Conservation (phyloP, 2,888 invertebrate species). For the Apocheima hispidaria region DNA sequence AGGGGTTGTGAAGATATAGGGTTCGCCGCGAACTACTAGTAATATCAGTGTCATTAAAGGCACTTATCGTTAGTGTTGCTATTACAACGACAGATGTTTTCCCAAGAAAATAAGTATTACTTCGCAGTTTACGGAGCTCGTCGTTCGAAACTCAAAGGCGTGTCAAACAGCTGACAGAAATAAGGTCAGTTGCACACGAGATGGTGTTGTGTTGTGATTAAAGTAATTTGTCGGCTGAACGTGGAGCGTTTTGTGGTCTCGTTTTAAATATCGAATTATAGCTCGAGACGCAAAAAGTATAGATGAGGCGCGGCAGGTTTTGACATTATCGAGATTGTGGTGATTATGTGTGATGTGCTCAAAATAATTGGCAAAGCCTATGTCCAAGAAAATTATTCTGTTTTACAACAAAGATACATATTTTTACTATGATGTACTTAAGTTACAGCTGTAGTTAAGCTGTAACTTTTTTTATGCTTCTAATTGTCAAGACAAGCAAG, state of each 20-base stretch:
- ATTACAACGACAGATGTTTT: background rate
- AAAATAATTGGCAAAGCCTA: background rate
- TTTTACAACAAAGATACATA: too few relatives aligned
- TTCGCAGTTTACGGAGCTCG: constrained; percentile 9
- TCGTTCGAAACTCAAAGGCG: constrained; percentile 34
- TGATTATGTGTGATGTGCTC: background rate
- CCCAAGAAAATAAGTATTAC: constrained; percentile 28
- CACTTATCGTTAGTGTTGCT: background rate
- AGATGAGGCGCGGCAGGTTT: constrained; percentile 12
- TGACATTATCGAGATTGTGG: constrained; percentile 4
- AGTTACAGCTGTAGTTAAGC: too few relatives aligned
- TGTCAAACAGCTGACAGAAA: constrained; percentile 51
- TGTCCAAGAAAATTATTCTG: too few relatives aligned
- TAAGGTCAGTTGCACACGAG: constrained; percentile 52
- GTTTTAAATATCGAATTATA: constrained; percentile 35
- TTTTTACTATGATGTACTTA: too few relatives aligned
- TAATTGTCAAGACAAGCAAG: too few relatives aligned
- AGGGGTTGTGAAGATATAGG: too few relatives aligned
- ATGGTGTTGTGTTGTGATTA: constrained; percentile 45
- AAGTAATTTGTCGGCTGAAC: constrained; percentile 47
- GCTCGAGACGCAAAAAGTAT: constrained; percentile 27
- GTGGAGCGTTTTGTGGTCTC: constrained; percentile 38
- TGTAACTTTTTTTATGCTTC: too few relatives aligned
- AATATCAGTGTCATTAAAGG: too few relatives aligned
- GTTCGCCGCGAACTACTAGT: too few relatives aligned